A percentile compares a stretch with the other conserved stretches of the same genome.
phyloP scores from a whole-genome alignment of 1,140 invertebrate species.

The Drosophila simulans region DNA sequence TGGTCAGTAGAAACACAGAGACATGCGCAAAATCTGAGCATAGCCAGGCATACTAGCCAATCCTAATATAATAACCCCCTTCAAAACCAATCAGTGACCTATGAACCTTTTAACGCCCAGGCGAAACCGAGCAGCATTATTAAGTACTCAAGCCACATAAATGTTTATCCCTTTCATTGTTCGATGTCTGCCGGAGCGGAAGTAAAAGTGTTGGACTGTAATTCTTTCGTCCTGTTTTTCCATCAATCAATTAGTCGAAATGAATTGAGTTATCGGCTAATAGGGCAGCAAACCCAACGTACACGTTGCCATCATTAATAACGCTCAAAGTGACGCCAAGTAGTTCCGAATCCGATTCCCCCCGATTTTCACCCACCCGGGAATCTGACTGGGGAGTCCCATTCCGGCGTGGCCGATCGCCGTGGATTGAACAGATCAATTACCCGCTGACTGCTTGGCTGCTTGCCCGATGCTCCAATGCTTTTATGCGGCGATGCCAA shows the following conservation, averaged over 20 bases:
- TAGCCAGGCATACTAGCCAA: too few relatives aligned
- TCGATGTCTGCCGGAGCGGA: conserved; percentile 16
- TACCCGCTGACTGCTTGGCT: conserved; percentile 53
- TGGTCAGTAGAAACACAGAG: neutral
- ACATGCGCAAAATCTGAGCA: too few relatives aligned
- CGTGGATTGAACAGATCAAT: conserved; percentile 75
- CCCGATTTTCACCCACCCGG: conserved; percentile 12
- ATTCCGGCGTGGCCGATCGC: conserved; percentile 67
- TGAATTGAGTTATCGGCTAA: conserved; percentile 78
- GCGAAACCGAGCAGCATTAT: neutral
- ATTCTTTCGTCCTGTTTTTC: conserved; percentile 42
- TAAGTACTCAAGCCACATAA: neutral
- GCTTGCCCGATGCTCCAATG: conserved; percentile 19
- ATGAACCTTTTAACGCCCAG: neutral
- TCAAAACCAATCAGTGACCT: neutral
- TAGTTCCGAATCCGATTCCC: conserved; percentile 3
- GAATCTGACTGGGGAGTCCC: conserved; percentile 58
- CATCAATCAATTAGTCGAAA: conserved; percentile 69
- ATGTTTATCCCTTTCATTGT: neutral
- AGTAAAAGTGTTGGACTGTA: conserved; percentile 18
- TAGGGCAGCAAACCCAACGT: conserved; percentile 51
- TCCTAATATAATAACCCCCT: neutral
- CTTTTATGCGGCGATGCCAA: conserved; percentile 11
- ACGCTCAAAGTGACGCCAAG: conserved; percentile 55
- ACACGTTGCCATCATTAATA: conserved; percentile 72